Evolutionary conservation across 2,113 vertebrate genomes (phyloP).

Genomic region (Saccopteryx bilineata): DNA sequence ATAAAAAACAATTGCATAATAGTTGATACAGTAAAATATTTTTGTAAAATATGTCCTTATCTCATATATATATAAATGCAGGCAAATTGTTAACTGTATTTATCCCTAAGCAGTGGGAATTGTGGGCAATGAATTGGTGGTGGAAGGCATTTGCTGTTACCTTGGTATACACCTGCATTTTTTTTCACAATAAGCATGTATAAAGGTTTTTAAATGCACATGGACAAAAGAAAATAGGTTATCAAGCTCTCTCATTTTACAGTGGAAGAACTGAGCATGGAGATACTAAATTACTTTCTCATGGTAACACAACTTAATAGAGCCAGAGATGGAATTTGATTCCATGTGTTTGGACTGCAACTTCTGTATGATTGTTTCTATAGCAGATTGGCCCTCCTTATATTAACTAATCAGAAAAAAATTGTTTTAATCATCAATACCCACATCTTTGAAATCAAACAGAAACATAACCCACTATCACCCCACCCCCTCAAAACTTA

Average conservation of each 20-base stretch:
- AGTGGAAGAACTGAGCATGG: neutral
- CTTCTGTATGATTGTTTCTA: neutral
- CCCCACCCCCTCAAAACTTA: neutral
- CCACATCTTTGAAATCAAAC: neutral
- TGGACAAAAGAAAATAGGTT: neutral
- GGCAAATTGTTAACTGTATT: neutral
- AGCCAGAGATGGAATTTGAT: neutral
- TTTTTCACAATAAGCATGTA: neutral
- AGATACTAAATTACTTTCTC: neutral
- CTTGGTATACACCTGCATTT: neutral
- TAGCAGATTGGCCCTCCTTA: neutral
- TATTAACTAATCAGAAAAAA: neutral
- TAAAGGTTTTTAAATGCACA: neutral
- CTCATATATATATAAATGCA: neutral
- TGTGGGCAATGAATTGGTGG: neutral
- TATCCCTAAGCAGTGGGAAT: neutral
- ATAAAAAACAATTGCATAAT: neutral
- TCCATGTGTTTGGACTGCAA: neutral
- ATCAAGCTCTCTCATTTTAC: neutral
- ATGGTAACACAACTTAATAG: neutral
- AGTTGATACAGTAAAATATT: neutral
- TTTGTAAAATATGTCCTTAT: neutral
- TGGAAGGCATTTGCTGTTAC: neutral
- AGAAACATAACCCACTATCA: neutral
- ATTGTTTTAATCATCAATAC: neutral